Percentiles rank a stretch among this genome's conserved stretches.
phyloP scores from a whole-genome alignment of 2,888 invertebrate genomes.

The Epistrophe grossulariae region DNA sequence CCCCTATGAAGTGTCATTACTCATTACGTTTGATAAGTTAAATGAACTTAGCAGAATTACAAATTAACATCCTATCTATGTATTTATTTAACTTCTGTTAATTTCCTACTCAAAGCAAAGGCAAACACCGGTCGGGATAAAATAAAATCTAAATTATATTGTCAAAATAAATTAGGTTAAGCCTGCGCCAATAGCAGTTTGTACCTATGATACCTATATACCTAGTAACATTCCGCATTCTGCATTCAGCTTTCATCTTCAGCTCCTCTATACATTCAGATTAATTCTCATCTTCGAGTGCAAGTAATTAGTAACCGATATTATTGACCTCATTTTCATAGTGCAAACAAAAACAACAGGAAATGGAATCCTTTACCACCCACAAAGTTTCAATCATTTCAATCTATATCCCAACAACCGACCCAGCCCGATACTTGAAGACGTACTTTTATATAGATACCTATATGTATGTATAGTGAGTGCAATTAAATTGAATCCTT shows the following conservation, averaged over 20 bases:
- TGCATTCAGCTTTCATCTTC: background rate
- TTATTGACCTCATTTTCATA: conserved; percentile 60
- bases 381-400: conserved; percentile 26
- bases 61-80: background rate
- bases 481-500: conserved; percentile 48
- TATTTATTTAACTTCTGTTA: background rate
- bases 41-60: background rate
- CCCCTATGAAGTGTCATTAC: background rate
- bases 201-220: too few species aligned
- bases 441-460: conserved; percentile 8
- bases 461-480: background rate
- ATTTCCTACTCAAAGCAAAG: background rate
- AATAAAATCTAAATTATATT: background rate
- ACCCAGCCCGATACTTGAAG: background rate
- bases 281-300: conserved; percentile 33
- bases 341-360: conserved; percentile 54
- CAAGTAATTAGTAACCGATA: conserved; percentile 71
- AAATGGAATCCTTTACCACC: conserved; percentile 36
- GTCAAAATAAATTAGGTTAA: conserved; percentile 7
- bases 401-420: background rate
- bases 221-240: background rate
- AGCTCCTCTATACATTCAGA: background rate
- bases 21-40: background rate
- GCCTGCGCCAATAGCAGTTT: background rate
- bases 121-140: background rate